Evolutionary conservation across 1,140 invertebrate genomes (phyloP).

Genomic region (Drosophila melanica): DNA sequence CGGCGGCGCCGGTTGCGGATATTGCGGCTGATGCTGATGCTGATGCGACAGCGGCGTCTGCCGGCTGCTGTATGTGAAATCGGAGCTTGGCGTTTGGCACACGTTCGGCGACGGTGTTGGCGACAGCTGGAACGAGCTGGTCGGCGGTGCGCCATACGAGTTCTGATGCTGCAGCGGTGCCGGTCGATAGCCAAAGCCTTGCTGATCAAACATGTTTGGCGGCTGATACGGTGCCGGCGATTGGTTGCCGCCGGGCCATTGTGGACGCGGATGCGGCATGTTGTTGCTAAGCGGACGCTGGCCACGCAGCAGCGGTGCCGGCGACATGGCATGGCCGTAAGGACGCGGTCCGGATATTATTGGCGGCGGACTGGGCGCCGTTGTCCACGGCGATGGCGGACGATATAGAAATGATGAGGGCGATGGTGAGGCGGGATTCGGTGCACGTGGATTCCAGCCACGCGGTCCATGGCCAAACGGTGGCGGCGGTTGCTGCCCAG

Average conservation of each 20-base stretch:
- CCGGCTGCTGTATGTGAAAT: conserved; percentile 77
- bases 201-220: conserved; percentile 37
- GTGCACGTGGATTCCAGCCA: conserved; percentile 82
- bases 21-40: conserved; percentile 38
- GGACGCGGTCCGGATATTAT: conserved; percentile 86
- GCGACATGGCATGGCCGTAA: conserved; percentile 85
- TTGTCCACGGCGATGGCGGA: conserved; percentile 87
- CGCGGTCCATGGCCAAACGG: conserved; percentile 85
- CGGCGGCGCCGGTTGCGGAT: conserved; percentile 56
- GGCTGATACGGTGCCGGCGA: conserved; percentile 70
- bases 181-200: conserved; percentile 46
- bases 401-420: conserved; percentile 86
- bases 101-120: conserved; percentile 83
- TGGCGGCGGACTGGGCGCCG: conserved; percentile 85
- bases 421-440: conserved; percentile 74
- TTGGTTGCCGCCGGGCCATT: conserved; percentile 86
- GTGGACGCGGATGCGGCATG: conserved; percentile 87
- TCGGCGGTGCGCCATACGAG: conserved; percentile 69
- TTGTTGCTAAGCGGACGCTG: conserved; percentile 71
- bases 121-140: conserved; percentile 83
- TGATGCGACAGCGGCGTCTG: conserved; percentile 77
- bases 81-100: conserved; percentile 77
- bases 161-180: conserved; percentile 73
- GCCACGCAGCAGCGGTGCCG: conserved; percentile 84
- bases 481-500: conserved; percentile 85